A percentile compares a stretch with the other conserved stretches of the same genome.
Conservation (phyloP, 2,888 invertebrate species). For the Electrophaes corylata region DNA sequence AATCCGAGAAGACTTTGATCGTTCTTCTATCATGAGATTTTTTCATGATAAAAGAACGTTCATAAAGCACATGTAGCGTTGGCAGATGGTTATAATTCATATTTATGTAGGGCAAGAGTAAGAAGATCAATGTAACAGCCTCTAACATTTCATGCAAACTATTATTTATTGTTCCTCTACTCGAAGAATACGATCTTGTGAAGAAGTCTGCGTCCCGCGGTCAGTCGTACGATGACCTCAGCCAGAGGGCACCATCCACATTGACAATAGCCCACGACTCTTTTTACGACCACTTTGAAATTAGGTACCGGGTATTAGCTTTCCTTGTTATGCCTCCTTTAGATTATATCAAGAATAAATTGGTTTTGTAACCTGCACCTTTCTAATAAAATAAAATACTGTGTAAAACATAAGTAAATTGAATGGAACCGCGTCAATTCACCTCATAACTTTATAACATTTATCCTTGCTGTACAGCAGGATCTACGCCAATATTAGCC, state of each 20-base stretch:
- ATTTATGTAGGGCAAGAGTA: conserved; percentile 1
- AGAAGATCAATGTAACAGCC: background rate
- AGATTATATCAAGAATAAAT: background rate
- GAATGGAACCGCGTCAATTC: too few species aligned
- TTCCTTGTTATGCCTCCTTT: conserved; percentile 4
- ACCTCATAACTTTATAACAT: too few species aligned
- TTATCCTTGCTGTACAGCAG: background rate
- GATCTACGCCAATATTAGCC: background rate
- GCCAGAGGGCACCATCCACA: conserved; percentile 49
- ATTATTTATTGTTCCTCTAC: conserved; percentile 36
- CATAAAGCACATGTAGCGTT: too few species aligned
- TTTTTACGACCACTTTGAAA: conserved; percentile 44
- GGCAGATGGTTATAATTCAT: too few species aligned
- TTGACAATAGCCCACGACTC: conserved; percentile 52
- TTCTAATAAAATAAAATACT: background rate
- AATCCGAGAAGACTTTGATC: too few species aligned
- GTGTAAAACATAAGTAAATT: too few species aligned
- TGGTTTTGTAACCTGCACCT: background rate
- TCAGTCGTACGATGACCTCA: conserved; percentile 71
- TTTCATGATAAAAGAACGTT: background rate
- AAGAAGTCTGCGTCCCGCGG: conserved; percentile 45
- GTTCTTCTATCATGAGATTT: too few species aligned
- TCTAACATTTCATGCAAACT: conserved; percentile 15
- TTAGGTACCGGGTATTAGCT: conserved; percentile 9
- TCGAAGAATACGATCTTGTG: conserved; percentile 39